Conservation (phyloP, 2,888 invertebrate genomes). For the Julus scanicus region DNA sequence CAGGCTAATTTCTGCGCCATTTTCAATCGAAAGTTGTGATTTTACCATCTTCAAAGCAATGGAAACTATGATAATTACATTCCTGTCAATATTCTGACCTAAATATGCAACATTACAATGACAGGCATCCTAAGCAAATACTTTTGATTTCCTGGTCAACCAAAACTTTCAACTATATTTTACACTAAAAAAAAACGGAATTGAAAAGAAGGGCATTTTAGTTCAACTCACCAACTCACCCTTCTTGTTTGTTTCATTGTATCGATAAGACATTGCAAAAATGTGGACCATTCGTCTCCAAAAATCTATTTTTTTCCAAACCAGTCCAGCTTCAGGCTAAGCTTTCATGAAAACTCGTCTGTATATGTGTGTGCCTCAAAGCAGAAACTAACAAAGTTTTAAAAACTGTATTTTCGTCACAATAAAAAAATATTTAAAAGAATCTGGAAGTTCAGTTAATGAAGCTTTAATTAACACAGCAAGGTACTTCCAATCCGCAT, state of each 20-base stretch:
- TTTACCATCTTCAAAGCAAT: neutral
- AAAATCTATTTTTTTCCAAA: neutral
- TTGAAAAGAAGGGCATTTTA: neutral
- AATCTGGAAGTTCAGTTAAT: neutral
- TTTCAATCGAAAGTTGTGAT: neutral
- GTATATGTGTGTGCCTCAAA: neutral
- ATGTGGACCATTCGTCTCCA: neutral
- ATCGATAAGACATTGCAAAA: neutral
- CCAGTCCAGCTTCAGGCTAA: neutral
- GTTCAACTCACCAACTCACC: neutral
- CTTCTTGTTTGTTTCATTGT: neutral
- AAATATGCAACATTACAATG: neutral
- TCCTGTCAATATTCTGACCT: neutral
- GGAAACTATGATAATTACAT: neutral
- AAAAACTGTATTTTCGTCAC: neutral
- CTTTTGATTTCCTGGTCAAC: neutral
- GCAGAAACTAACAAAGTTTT: neutral
- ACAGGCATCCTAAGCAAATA: neutral
- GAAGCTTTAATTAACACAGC: neutral
- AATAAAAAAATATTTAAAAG: neutral
- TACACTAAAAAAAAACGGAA: neutral
- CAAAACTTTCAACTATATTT: neutral
- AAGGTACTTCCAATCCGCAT: neutral
- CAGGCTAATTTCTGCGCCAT: neutral
- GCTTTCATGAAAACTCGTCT: neutral